Base-by-base conservation (phyloP, 2,113 vertebrate genomes). In the Phyllopteryx taeniolatus region DNA sequence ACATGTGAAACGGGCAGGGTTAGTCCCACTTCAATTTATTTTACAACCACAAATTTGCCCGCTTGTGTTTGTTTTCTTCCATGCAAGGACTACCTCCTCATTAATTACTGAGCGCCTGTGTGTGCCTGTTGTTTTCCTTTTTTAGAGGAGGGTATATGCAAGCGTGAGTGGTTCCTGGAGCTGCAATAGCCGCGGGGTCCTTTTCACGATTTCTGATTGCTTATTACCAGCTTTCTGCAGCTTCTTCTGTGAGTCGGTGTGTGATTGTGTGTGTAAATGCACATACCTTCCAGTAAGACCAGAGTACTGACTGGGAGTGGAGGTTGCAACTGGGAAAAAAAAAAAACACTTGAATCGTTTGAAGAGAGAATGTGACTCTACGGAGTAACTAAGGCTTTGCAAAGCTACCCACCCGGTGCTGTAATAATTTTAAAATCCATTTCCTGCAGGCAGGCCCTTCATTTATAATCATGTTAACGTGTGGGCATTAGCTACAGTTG, bases 321-420 rank as follows among this genome's bases (percentile, higher is more conserved):
- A 43, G 78, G 59, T 79, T 86, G 88, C 87, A 86, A 81, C 86
- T 78, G 31, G 72, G 85, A 76, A 79, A 79, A 64, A 79, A 74
- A 72, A 72, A 81, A 61, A 85, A 85, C 82, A 88, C 87, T 86
- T 86, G 81, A 86, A 87, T 88, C 85, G 86, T 88, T 88, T 78
- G 74, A 86, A 83, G 84, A 35, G 77, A 68, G 81, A 80, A 87
- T 85, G 79, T 83, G 71, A 87, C 87, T 85, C 86, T 82, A 74
- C 63, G 54, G 64, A 80, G 77, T 77, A 43, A 49, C 77, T 82
- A 35, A 79, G 70, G 80, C 64, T 75, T 60, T 77, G 63, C 71
- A 57, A 72, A 83, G 79, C 79, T 83, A 75, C 66, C 73, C 2
- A 27, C 71, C 72, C n/a, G 17, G 43, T 53, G 9, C 46, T 51